Percentiles rank a stretch among this genome's conserved stretches.
Conservation (phyloP, 2,797 vertebrate species). For the Pempheris klunzingeri region DNA sequence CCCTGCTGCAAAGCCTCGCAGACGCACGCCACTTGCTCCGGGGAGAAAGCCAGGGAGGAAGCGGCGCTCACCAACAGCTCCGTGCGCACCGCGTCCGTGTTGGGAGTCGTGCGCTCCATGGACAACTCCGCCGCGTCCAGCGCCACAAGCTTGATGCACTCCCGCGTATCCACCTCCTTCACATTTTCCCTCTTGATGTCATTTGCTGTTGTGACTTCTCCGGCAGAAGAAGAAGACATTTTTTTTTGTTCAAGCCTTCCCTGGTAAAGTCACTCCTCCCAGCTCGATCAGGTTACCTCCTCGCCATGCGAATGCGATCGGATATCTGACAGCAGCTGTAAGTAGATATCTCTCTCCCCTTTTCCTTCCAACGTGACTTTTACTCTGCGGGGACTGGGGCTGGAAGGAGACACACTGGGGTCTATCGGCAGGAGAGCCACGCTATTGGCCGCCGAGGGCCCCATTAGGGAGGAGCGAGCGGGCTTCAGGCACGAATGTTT, state of each 20-base stretch:
- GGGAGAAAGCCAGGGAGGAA: conserved; percentile 95
- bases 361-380: conserved; percentile 92
- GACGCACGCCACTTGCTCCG: conserved; percentile 98
- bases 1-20: conserved; percentile 99
- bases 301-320: conserved; percentile 96
- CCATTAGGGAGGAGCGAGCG: conserved; percentile 87
- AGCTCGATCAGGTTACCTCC: conserved; percentile 96
- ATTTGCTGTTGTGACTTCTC: conserved; percentile 89
- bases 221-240: conserved; percentile 96
- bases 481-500: conserved; percentile 77
- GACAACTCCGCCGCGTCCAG: conserved; percentile 90
- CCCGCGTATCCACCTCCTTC: conserved; percentile 89
- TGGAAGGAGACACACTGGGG: conserved; percentile 85
- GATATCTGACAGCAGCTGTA: conserved; percentile 93
- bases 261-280: conserved; percentile 90
- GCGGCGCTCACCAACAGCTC: conserved; percentile 92
- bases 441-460: conserved; percentile 88
- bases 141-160: conserved; percentile 90
- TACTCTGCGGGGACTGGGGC: conserved; percentile 92
- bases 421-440: conserved; percentile 83
- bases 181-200: conserved; percentile 97
- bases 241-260: conserved; percentile 86
- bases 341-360: conserved; percentile 90
- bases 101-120: conserved; percentile 89
- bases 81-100: conserved; percentile 88